Base-by-base conservation (phyloP, 2,888 invertebrate species). In the Eristalis arbustorum region DNA sequence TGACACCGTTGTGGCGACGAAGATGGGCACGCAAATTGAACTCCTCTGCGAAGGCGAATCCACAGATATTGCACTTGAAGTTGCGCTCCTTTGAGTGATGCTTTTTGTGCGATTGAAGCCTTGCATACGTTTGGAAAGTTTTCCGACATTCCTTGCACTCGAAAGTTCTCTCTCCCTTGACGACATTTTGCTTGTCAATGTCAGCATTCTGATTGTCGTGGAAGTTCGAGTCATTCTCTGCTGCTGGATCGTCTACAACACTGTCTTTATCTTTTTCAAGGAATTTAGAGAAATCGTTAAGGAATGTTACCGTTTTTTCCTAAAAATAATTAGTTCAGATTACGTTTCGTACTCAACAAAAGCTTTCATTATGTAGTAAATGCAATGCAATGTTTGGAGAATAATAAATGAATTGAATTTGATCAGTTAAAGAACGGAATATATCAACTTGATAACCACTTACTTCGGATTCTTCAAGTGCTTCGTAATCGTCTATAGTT, bases 11-110 rank as follows among this genome's bases (percentile, higher is more conserved):
- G 67, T 89, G 89, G 0, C 88, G 83, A 8, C 88, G 80, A 4
- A 89, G 23, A 57, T 89, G 89, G 0, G 88, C 84, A 56, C 85
- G 67, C 23, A 88, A 68, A 67, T 89, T 88, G 25, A 80, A 88
- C 11, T 75, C 63, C 25, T 85, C 85, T 3, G 79, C 74, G 56
- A 89, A 89, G 18, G 88, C 81, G 5, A 80, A 82, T 4, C 84
- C 88, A 62, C 89, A 89, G 3, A 82, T 56, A 10, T 59, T 73
- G 23, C 89, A 89, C 49, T 89, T 89, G 64, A 67, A 85, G 3
- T 83, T 80, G 3, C 88, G 84, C 40, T 84, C 76, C 64, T 81
- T 85, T 59, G 13, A 63, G 72, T 87, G 88, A 59, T 56, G 61
- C 37, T 79, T 87, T 64, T 23, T 63, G 59, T 75, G 73, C 11